phyloP scores from a whole-genome alignment of 2,113 vertebrate genomes.

The Bufo gargarizans region DNA sequence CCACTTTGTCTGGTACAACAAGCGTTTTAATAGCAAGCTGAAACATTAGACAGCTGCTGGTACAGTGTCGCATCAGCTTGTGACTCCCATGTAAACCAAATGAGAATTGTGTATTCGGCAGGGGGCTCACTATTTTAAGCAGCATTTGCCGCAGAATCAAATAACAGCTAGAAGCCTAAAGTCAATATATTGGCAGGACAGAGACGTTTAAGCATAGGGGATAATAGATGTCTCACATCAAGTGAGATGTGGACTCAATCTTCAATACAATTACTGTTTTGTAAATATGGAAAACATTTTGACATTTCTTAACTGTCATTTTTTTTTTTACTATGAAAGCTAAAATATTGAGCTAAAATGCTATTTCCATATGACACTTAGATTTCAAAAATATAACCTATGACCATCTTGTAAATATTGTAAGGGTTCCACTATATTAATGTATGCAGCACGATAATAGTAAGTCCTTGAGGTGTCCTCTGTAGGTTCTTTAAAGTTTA shows the following conservation, averaged over 20 bases:
- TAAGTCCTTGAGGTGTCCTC: no score
- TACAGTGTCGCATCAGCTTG: slow-evolving; percentile 26
- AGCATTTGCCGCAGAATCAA: not conserved
- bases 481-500: no score
- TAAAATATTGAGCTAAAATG: no score
- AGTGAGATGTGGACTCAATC: not conserved
- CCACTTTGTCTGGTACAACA: slow-evolving; percentile 25
- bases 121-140: slow-evolving; percentile 19
- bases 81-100: not conserved
- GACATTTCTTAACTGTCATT: not conserved
- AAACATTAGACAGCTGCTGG: slow-evolving; percentile 31
- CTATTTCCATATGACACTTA: no score
- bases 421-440: no score
- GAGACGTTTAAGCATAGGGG: not conserved
- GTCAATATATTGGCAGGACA: not conserved
- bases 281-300: not conserved
- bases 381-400: no score
- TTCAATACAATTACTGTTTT: not conserved
- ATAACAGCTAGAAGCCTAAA: not conserved
- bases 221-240: not conserved
- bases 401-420: no score
- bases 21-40: slow-evolving; percentile 9
- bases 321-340: no score
- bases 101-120: not conserved
- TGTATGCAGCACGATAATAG: no score